phyloP scores from a whole-genome alignment of 2,113 vertebrate species.

The Erpornis zantholeuca region DNA sequence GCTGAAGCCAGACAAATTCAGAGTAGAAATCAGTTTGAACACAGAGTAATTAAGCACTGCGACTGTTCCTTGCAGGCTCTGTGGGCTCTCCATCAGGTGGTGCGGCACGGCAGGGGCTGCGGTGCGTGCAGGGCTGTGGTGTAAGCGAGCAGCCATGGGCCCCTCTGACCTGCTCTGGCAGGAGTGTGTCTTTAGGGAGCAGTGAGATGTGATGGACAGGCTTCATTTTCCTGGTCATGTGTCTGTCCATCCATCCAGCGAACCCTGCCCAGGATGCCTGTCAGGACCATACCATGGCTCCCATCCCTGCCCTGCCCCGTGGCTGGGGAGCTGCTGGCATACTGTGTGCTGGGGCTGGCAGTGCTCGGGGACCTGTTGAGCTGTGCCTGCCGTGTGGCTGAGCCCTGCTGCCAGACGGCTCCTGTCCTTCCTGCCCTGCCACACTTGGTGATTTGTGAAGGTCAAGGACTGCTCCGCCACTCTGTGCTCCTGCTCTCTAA shows the following conservation, averaged over 20 bases:
- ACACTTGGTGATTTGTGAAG: constrained; percentile 51
- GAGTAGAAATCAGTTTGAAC: background rate
- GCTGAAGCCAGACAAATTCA: constrained; percentile 24
- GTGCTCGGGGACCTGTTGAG: background rate
- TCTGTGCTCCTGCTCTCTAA: background rate
- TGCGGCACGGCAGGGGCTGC: fast-evolving
- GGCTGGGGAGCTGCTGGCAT: background rate
- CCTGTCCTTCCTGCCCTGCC: background rate
- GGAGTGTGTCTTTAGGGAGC: background rate
- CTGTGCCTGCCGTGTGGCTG: fast-evolving
- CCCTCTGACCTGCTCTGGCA: background rate
- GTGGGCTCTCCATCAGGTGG: background rate
- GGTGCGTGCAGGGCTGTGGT: fast-evolving
- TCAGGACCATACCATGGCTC: fast-evolving
- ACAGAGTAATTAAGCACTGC: background rate
- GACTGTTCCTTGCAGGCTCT: background rate
- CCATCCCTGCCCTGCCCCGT: background rate
- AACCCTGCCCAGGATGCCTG: background rate
- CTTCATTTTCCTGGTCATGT: background rate
- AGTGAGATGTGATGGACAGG: background rate
- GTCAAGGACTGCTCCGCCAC: background rate
- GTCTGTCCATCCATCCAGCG: background rate
- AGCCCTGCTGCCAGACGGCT: constrained; percentile 6
- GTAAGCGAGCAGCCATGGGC: fast-evolving
- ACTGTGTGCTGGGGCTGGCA: background rate